Percentiles rank a stretch among this genome's conserved stretches.
phyloP scores from a whole-genome alignment of 2,797 vertebrate genomes.

The Poecilia wingei region DNA sequence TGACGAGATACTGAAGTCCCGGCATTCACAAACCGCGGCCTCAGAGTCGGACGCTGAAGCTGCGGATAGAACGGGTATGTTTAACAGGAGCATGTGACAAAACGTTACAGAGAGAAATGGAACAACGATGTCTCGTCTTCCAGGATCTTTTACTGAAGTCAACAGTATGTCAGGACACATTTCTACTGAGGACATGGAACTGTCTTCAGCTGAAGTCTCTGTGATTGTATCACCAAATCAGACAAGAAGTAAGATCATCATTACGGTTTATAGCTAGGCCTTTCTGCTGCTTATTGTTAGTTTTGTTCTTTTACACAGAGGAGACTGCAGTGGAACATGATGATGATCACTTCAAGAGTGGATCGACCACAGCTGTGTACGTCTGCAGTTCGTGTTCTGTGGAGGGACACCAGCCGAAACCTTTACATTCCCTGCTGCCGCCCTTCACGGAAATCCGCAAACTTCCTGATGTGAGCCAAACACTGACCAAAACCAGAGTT shows the following conservation, averaged over 20 bases:
- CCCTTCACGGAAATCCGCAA: slow-evolving; percentile 12
- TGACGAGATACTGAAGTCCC: slow-evolving; percentile 2
- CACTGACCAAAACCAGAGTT: slow-evolving; percentile 45
- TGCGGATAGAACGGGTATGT: slow-evolving; percentile 43
- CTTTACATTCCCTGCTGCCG: slow-evolving; percentile 20
- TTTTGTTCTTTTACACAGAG: slow-evolving; percentile 32
- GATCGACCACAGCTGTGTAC: slow-evolving; percentile 13
- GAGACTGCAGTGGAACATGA: slow-evolving; percentile 16
- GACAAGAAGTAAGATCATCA: slow-evolving; percentile 19
- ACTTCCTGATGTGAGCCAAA: slow-evolving; percentile 37
- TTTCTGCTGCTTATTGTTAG: neutral
- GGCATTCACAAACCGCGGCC: neutral
- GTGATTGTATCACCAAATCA: slow-evolving; percentile 13
- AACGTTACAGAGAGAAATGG: neutral
- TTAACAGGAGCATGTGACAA: neutral
- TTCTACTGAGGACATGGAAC: slow-evolving; percentile 36
- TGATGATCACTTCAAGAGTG: neutral
- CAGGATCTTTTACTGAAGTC: slow-evolving; percentile 42
- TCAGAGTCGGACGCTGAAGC: neutral
- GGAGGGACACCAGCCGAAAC: slow-evolving; percentile 41
- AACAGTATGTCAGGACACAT: slow-evolving; percentile 36
- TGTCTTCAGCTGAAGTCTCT: slow-evolving; percentile 42
- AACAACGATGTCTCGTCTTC: neutral
- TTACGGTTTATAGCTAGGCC: neutral
- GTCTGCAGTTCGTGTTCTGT: slow-evolving; percentile 23